A percentile compares a stretch with the other conserved stretches of the same genome.
These are phyloP conservation scores for Yponomeuta plumbellus DNA, from an alignment of 2,888 invertebrate genomes.

Conservation along the genomic window DNA sequence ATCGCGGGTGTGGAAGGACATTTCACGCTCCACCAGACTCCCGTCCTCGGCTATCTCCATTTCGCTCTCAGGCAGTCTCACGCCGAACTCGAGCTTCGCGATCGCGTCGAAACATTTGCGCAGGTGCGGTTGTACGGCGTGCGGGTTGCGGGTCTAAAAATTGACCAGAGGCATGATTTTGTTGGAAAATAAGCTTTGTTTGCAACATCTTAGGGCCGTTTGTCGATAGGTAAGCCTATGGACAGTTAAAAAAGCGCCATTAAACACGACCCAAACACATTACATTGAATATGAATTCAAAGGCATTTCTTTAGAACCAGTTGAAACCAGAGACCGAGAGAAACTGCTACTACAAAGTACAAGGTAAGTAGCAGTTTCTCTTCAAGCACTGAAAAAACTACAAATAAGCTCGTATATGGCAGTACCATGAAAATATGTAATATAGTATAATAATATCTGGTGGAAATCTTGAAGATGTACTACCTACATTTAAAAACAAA, in stretches of 20 bases:
- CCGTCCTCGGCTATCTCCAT: conserved; percentile 75
- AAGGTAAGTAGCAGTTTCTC: no score
- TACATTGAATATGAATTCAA: no score
- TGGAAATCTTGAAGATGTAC: no score
- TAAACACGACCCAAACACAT: not conserved
- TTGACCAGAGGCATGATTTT: not conserved
- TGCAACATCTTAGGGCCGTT: not conserved
- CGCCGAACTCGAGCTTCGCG: conserved; percentile 85
- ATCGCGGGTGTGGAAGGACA: conserved; percentile 61
- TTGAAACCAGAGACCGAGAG: no score
- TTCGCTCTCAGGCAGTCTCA: conserved; percentile 66
- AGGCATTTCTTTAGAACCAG: no score
- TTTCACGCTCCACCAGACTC: conserved; percentile 57
- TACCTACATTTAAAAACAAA: no score
- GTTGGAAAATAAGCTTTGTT: no score
- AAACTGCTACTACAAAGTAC: no score
- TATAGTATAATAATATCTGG: no score
- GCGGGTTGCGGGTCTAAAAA: conserved; percentile 85
- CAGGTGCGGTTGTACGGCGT: conserved; percentile 92
- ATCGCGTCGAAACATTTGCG: conserved; percentile 94
- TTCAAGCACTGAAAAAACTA: no score
- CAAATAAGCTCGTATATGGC: no score
- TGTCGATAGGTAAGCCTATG: not conserved
- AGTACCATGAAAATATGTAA: no score
- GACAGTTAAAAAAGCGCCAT: not conserved